Conservation (phyloP, 1,140 invertebrate genomes). For the Nebria ingens region DNA sequence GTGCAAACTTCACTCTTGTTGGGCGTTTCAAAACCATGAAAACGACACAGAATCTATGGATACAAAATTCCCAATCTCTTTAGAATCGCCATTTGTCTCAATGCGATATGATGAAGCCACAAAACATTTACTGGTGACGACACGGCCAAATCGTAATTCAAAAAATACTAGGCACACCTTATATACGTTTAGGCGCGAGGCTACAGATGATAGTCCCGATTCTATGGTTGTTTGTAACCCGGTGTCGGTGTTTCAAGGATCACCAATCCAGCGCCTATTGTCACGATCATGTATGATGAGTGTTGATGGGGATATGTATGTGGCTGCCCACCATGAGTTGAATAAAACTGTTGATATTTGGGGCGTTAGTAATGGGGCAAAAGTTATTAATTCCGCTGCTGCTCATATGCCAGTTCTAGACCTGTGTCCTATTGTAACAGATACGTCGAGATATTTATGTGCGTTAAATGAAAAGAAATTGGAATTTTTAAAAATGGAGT, state of each 20-base stretch:
- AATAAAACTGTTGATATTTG: slow-evolving; percentile 48
- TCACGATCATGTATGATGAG: slow-evolving; percentile 45
- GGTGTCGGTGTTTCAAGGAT: slow-evolving; percentile 46
- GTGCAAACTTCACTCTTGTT: slow-evolving; percentile 56
- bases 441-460: not conserved
- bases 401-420: not conserved
- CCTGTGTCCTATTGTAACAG: not conserved
- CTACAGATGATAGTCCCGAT: slow-evolving; percentile 32
- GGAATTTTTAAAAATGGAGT: not conserved
- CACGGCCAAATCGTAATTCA: slow-evolving; percentile 38
- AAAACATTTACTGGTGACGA: slow-evolving; percentile 47
- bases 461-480: not conserved
- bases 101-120: slow-evolving; percentile 51
- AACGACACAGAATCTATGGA: slow-evolving; percentile 28
- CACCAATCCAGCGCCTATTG: slow-evolving; percentile 47
- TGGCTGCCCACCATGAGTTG: slow-evolving; percentile 53
- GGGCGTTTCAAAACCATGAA: slow-evolving; percentile 58
- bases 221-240: slow-evolving; percentile 38
- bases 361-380: slow-evolving; percentile 41
- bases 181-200: slow-evolving; percentile 28
- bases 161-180: slow-evolving; percentile 47
- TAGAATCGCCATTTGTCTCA: slow-evolving; percentile 62
- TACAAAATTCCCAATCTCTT: slow-evolving; percentile 37
- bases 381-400: not conserved
- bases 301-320: slow-evolving; percentile 41